Evolutionary conservation across 2,888 invertebrate genomes (phyloP).

Genomic region (Drosophila parthenogenetica): DNA sequence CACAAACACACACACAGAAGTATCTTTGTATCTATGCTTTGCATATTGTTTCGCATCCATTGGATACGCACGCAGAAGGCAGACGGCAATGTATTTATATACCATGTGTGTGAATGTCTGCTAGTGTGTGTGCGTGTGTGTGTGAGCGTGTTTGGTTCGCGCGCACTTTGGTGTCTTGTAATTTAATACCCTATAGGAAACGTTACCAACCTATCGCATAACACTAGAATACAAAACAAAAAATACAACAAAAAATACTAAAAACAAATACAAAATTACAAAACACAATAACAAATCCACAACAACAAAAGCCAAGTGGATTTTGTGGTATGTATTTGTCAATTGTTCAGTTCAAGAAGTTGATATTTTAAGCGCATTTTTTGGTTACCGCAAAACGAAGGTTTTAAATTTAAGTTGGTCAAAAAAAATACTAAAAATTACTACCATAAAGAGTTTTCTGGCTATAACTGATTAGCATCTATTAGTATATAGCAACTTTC

Average conservation of each 20-base stretch:
- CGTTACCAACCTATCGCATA: slow-evolving; percentile 81
- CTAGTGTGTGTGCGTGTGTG: slow-evolving; percentile 31
- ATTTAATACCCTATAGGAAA: slow-evolving; percentile 81
- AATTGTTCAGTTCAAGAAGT: slow-evolving; percentile 16
- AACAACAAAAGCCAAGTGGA: slow-evolving; percentile 54
- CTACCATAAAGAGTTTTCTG: no score
- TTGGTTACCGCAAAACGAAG: neutral
- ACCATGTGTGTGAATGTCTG: slow-evolving; percentile 38
- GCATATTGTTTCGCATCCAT: slow-evolving; percentile 76
- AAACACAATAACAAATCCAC: slow-evolving; percentile 50
- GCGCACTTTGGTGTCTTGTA: slow-evolving; percentile 82
- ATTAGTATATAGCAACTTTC: neutral
- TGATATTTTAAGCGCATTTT: slow-evolving; percentile 15
- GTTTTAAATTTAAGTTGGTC: no score
- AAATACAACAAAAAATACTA: slow-evolving; percentile 12
- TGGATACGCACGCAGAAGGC: slow-evolving; percentile 74
- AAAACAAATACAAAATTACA: slow-evolving; percentile 38
- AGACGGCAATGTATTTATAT: slow-evolving; percentile 73
- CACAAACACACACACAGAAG: neutral
- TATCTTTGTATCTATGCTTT: slow-evolving; percentile 59
- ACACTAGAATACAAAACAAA: slow-evolving; percentile 59
- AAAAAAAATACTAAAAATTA: no score
- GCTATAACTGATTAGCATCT: no score
- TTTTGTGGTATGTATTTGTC: slow-evolving; percentile 35
- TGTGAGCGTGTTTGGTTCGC: slow-evolving; percentile 73